Percentiles rank a stretch among this genome's conserved stretches.
Conservation (phyloP, 2,888 invertebrate species). For the Eurois occulta region DNA sequence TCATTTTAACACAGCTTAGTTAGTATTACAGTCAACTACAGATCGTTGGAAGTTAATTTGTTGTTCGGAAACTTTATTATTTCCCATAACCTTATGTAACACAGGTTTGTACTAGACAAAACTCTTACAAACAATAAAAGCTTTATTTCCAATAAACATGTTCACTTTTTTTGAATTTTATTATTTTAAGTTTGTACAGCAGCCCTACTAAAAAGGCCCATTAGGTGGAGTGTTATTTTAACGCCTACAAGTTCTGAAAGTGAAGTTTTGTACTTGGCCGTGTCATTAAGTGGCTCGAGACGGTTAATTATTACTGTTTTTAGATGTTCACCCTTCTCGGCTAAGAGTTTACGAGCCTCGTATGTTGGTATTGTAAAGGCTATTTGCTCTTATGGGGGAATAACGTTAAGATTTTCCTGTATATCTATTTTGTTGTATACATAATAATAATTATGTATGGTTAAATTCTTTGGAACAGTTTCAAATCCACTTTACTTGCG, state of each 20-base stretch:
- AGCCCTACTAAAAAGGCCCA: slow-evolving; percentile 65
- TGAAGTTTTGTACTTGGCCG: slow-evolving; percentile 70
- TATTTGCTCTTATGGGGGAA: slow-evolving; percentile 16
- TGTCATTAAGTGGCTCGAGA: slow-evolving; percentile 69
- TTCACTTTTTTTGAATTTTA: slow-evolving; percentile 9
- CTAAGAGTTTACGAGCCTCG: slow-evolving; percentile 48
- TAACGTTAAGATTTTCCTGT: slow-evolving; percentile 21
- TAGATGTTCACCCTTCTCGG: slow-evolving; percentile 59
- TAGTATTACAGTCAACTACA: too few species aligned
- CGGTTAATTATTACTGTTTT: slow-evolving; percentile 71
- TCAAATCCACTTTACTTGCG: neutral
- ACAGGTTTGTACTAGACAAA: too few species aligned
- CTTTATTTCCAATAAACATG: neutral
- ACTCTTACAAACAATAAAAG: neutral
- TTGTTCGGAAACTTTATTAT: too few species aligned
- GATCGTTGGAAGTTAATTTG: too few species aligned
- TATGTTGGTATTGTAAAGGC: slow-evolving; percentile 41
- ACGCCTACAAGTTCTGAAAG: slow-evolving; percentile 70
- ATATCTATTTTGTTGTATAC: neutral
- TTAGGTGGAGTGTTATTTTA: slow-evolving; percentile 69
- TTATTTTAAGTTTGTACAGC: slow-evolving; percentile 15
- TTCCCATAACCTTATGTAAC: too few species aligned
- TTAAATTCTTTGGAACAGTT: neutral
- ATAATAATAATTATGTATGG: neutral
- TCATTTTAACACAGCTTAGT: too few species aligned